Percentiles rank a stretch among this genome's conserved stretches.
These are phyloP conservation scores for Mercenaria mercenaria DNA, from an alignment of 1,140 invertebrate genomes.

Conservation along the genomic window DNA sequence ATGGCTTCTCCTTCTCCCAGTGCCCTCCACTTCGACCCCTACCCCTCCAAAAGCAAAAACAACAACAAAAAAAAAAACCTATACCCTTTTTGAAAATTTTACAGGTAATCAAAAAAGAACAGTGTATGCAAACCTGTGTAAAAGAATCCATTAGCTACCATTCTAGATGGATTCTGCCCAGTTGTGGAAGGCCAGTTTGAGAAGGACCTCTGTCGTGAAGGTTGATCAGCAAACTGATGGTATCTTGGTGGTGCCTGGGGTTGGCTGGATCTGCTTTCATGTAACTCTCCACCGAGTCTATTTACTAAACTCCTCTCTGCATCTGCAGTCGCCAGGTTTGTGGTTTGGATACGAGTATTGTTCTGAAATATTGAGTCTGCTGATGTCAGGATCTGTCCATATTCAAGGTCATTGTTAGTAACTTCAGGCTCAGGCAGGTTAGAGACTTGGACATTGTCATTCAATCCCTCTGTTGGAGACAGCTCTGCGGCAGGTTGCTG, in stretches of 20 bases:
- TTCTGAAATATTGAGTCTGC: not conserved
- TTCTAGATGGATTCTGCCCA: not conserved
- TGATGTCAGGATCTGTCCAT: not conserved
- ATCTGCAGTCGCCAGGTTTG: not conserved
- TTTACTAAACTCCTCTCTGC: not conserved
- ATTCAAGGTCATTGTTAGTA: no score
- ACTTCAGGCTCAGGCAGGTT: no score
- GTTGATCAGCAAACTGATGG: slow-evolving; percentile 9
- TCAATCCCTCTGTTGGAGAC: not conserved
- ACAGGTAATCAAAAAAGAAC: no score
- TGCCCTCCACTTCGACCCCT: no score
- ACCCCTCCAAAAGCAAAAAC: no score
- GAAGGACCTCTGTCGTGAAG: slow-evolving; percentile 4
- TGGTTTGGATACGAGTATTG: not conserved
- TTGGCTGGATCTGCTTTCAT: not conserved
- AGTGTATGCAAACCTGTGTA: slow-evolving; percentile 3
- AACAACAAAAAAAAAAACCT: no score
- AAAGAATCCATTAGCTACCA: slow-evolving; percentile 30
- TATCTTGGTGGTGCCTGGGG: not conserved
- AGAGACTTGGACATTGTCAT: not conserved
- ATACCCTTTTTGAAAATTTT: no score
- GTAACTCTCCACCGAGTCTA: not conserved
- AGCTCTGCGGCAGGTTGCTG: no score
- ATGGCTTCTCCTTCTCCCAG: no score
- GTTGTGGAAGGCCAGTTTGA: slow-evolving; percentile 15